Evolutionary conservation across 2,113 vertebrate species (phyloP).

Genomic region (Scomber japonicus): DNA sequence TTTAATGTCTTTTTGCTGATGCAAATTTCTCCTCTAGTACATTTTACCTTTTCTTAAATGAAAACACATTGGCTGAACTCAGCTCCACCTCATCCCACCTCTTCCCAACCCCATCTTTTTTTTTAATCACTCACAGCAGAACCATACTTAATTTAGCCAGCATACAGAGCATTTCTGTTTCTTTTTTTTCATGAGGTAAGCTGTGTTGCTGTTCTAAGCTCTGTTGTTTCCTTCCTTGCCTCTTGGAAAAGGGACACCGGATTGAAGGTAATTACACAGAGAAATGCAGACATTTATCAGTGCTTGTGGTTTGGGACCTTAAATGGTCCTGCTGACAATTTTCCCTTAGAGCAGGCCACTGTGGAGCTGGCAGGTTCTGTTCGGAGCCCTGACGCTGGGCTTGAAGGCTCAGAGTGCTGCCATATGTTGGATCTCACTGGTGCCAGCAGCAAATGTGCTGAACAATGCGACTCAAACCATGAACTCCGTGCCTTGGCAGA

Average conservation of each 20-base stretch:
- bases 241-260: conserved; percentile 73
- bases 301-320: conserved; percentile 78
- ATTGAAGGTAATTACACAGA: conserved; percentile 79
- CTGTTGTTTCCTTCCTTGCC: conserved; percentile 67
- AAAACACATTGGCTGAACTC: conserved; percentile 69
- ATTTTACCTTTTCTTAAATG: conserved; percentile 57
- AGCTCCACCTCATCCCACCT: conserved; percentile 41
- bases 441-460: conserved; percentile 84
- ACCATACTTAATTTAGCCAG: conserved; percentile 49
- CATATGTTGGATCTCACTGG: conserved; percentile 77
- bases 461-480: conserved; percentile 77
- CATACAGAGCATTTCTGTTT: conserved; percentile 32
- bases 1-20: conserved; percentile 9
- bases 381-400: conserved; percentile 64
- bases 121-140: conserved; percentile 49
- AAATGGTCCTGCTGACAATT: conserved; percentile 78
- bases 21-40: conserved; percentile 37
- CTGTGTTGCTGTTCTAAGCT: conserved; percentile 49
- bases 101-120: conserved; percentile 29
- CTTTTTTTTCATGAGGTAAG: conserved; percentile 44
- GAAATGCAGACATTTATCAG: conserved; percentile 81
- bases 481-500: conserved; percentile 83
- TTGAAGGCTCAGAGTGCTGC: conserved; percentile 82
- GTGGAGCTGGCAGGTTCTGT: conserved; percentile 78
- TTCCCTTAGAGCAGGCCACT: conserved; percentile 78